Evolutionary conservation across 2,113 vertebrate species (phyloP).

Genomic region (Silurus meridionalis): DNA sequence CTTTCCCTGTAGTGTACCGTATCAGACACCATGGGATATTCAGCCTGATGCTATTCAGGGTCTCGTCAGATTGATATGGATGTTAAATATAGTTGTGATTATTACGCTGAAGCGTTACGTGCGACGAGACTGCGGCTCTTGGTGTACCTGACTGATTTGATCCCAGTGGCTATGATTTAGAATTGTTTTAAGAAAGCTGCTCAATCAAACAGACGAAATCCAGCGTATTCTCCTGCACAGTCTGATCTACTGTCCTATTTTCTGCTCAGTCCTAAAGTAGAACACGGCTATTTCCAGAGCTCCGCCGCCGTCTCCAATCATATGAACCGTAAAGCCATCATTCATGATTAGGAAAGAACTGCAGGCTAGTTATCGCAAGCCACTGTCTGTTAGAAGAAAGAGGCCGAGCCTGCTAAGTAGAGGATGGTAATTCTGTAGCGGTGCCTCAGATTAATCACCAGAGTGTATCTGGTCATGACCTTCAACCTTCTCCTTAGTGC

Average conservation of each 20-base stretch:
- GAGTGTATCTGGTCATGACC: background rate
- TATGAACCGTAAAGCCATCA: background rate
- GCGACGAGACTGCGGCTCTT: background rate
- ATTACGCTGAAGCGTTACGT: background rate
- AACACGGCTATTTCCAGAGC: conserved; percentile 38
- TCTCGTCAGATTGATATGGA: background rate
- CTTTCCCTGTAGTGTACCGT: no score
- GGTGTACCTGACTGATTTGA: no score
- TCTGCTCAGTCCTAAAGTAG: conserved; percentile 34
- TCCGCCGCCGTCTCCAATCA: background rate
- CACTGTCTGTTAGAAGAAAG: background rate
- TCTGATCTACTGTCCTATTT: conserved; percentile 41
- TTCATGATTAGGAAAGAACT: background rate
- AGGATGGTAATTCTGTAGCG: background rate
- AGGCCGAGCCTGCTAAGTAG: background rate
- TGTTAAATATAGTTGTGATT: background rate
- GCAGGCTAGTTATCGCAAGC: background rate
- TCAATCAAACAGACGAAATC: conserved; percentile 9
- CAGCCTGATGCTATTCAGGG: background rate
- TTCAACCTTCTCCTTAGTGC: background rate
- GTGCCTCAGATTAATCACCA: background rate
- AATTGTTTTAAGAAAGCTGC: background rate
- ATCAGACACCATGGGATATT: background rate
- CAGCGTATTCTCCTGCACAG: conserved; percentile 28
- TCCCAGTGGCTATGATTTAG: background rate